A percentile compares a stretch with the other conserved stretches of the same genome.
Evolutionary conservation across 2,888 invertebrate genomes (phyloP).

Genomic region (Aspidiotus rigidus): DNA sequence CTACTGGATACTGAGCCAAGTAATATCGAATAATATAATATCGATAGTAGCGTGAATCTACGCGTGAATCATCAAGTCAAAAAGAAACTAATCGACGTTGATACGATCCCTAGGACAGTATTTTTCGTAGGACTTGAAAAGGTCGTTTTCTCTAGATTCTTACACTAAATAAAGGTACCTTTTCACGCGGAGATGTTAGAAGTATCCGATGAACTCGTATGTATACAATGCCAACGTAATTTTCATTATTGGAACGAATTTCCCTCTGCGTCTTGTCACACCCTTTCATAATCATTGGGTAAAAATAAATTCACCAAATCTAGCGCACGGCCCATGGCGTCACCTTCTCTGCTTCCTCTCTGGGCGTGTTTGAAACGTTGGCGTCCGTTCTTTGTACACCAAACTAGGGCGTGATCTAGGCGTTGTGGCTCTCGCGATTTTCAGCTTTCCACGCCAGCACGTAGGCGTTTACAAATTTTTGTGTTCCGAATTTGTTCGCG

Average conservation of each 20-base stretch:
- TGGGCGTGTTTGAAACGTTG: constrained; percentile 33
- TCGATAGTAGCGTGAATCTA: too few relatives aligned
- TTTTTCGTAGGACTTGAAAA: too few relatives aligned
- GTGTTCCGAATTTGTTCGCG: constrained; percentile 26
- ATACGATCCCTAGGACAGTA: too few relatives aligned
- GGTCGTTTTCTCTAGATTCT: too few relatives aligned
- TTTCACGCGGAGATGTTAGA: too few relatives aligned
- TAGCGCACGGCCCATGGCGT: constrained; percentile 33
- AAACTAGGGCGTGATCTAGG: constrained; percentile 33
- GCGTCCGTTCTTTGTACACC: constrained; percentile 32
- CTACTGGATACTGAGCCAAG: too few relatives aligned
- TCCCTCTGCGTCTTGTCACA: constrained; percentile 29
- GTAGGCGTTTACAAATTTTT: constrained; percentile 33
- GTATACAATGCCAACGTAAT: too few relatives aligned
- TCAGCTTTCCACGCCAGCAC: constrained; percentile 32
- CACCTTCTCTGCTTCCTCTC: constrained; percentile 32
- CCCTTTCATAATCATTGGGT: constrained; percentile 30
- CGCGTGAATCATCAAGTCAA: too few relatives aligned
- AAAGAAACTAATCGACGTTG: too few relatives aligned
- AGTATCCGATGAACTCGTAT: too few relatives aligned
- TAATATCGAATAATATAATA: too few relatives aligned
- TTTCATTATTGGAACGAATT: constrained; percentile 11
- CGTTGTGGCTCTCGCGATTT: constrained; percentile 19
- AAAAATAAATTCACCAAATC: constrained; percentile 31
- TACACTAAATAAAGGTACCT: too few relatives aligned